phyloP scores from a whole-genome alignment of 2,888 invertebrate genomes.

The Lutraria lutraria region DNA sequence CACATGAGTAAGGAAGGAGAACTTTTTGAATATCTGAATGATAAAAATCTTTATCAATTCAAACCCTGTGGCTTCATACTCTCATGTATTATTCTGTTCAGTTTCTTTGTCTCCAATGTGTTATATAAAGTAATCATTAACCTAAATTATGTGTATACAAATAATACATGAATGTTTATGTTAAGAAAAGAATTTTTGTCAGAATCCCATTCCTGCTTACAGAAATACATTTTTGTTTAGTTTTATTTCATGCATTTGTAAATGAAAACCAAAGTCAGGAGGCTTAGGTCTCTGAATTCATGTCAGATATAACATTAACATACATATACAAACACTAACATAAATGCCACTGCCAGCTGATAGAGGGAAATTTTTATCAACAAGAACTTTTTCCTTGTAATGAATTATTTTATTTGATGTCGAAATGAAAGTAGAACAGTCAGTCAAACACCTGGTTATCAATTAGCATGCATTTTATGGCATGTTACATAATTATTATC shows the following conservation, averaged over 20 bases:
- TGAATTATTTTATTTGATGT: not conserved
- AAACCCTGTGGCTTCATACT: too few species aligned
- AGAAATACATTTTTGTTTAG: not conserved
- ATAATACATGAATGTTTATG: too few species aligned
- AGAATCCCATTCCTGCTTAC: not conserved
- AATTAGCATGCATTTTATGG: not conserved
- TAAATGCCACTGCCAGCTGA: not conserved
- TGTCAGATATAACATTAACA: not conserved
- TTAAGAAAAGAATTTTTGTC: too few species aligned
- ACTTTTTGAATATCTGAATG: too few species aligned
- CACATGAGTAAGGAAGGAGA: too few species aligned
- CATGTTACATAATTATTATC: not conserved
- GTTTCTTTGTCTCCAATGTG: too few species aligned
- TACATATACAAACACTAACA: not conserved
- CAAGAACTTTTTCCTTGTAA: not conserved
- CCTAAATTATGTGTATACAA: too few species aligned
- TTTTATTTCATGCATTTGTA: not conserved
- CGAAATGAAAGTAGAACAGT: not conserved
- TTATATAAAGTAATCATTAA: too few species aligned
- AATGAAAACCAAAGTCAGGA: not conserved
- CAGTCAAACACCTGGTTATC: slow-evolving; percentile 1
- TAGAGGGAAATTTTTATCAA: not conserved
- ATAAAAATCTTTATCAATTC: too few species aligned
- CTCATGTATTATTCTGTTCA: too few species aligned
- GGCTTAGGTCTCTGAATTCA: not conserved